Base-by-base conservation (phyloP, 2,113 vertebrate genomes). In the Corythoichthys intestinalis region DNA sequence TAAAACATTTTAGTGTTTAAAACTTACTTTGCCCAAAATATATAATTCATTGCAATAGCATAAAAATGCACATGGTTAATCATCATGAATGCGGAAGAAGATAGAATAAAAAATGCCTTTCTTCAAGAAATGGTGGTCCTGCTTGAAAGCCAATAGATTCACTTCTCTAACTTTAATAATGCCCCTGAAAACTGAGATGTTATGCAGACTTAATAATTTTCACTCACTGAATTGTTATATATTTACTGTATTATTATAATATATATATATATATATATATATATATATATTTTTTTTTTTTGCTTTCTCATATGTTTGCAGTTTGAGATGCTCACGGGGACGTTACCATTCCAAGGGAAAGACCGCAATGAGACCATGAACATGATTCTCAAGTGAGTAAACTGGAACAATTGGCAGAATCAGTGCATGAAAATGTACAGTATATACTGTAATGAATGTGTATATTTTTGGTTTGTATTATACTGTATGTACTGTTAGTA, bases 291-390 rank as follows among this genome's bases (percentile, higher is more conserved):
- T n/a, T n/a, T n/a, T n/a, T 50, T 14, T 0, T 20, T 66, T 54
- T 52, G 4, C 63, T 35, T 44, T 14, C 0, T 15, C 73, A 10
- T 65, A 12, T 70, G 14, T 66, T 64, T 69, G 48, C 83, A 96
- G 96, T 98, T 98, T 93, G 95, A 98, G 90, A 98, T 96, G 95
- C 93, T 98, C 74, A 98, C 96, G 15, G 96, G 96, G 84, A 98
- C 95, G 12, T 90, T 98, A 81, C 96, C 96, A 52, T 98, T 98
- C 87, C 96, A 98, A 96, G 95, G 96, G 78, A 98, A 97, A 93
- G 96, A 98, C 85, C 92, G 96, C 79, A 98, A 97, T 64, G 96
- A 98, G 82, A 98, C 96, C 61, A 98, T 98, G 97, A 98, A 97
- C 91, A 98, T 98, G 97, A 98, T 98, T 75, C 93, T 98, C 66